Percentiles rank a stretch among this genome's conserved stretches.
Evolutionary conservation across 2,888 invertebrate species (phyloP).

Genomic region (Noctua janthina): DNA sequence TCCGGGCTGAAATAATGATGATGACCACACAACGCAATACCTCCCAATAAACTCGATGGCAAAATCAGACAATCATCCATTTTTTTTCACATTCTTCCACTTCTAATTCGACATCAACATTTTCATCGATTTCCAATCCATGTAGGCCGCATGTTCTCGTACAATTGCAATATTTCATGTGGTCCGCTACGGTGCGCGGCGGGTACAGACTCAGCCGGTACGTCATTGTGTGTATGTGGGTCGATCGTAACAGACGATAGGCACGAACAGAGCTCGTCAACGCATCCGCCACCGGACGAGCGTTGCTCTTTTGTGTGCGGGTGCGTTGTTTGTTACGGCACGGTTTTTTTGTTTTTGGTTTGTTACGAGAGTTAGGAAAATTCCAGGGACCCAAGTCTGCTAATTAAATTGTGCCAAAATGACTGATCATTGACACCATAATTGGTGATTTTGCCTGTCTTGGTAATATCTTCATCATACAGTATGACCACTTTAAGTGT

Average conservation of each 20-base stretch:
- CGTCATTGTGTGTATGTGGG: conserved; percentile 81
- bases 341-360: conserved; percentile 27
- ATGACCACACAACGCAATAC: too few relatives aligned
- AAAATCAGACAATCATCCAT: neutral
- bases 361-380: neutral
- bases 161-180: conserved; percentile 60
- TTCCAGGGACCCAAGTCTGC: neutral
- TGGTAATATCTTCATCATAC: neutral
- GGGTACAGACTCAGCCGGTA: conserved; percentile 36
- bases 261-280: conserved; percentile 80
- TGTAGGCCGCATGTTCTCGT: conserved; percentile 44
- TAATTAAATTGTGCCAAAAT: neutral
- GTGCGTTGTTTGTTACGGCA: conserved; percentile 65
- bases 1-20: too few relatives aligned
- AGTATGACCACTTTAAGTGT: too few relatives aligned
- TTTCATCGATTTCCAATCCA: conserved; percentile 42
- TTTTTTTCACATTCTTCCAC: neutral
- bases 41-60: too few relatives aligned
- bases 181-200: conserved; percentile 37
- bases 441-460: neutral
- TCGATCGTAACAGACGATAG: conserved; percentile 87
- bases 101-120: conserved; percentile 13
- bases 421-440: neutral
- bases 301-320: conserved; percentile 67
- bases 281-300: conserved; percentile 79